Evolutionary conservation across 2,888 invertebrate species (phyloP).

Genomic region (Drosophila picticornis): DNA sequence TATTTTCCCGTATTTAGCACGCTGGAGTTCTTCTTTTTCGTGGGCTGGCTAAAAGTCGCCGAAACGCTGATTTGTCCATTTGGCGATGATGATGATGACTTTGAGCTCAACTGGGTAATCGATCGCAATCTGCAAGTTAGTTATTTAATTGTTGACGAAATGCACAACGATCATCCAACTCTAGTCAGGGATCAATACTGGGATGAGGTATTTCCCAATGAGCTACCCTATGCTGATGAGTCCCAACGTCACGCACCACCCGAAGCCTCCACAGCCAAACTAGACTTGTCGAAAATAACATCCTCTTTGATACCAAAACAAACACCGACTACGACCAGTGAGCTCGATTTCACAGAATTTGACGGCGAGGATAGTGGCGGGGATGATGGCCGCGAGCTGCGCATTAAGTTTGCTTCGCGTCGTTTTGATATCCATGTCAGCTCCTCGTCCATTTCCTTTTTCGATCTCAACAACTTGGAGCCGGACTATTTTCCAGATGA

Average conservation of each 20-base stretch:
- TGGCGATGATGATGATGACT: conserved; percentile 95
- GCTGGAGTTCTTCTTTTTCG: conserved; percentile 93
- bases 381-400: conserved; percentile 40
- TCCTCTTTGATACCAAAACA: conserved; percentile 13
- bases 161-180: conserved; percentile 96
- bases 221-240: conserved; percentile 91
- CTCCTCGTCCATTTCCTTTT: conserved; percentile 42
- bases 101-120: conserved; percentile 86
- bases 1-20: conserved; percentile 96
- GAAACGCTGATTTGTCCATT: conserved; percentile 96
- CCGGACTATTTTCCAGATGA: not conserved
- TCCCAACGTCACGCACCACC: conserved; percentile 93
- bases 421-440: conserved; percentile 44
- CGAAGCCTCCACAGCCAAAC: conserved; percentile 92
- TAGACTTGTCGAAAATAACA: conserved; percentile 85
- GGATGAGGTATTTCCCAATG: conserved; percentile 94
- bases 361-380: conserved; percentile 38
- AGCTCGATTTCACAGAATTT: conserved; percentile 43
- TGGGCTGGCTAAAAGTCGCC: conserved; percentile 96
- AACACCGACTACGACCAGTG: not conserved
- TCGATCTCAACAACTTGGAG: conserved; percentile 6
- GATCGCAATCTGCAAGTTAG: conserved; percentile 90
- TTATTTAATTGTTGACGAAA: conserved; percentile 96
- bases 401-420: conserved; percentile 54
- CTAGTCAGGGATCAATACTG: conserved; percentile 94